Evolutionary conservation across 2,888 invertebrate genomes (phyloP), one percentile per base, ranked within the genome.

Genomic region (Lasius fuliginosus): DNA sequence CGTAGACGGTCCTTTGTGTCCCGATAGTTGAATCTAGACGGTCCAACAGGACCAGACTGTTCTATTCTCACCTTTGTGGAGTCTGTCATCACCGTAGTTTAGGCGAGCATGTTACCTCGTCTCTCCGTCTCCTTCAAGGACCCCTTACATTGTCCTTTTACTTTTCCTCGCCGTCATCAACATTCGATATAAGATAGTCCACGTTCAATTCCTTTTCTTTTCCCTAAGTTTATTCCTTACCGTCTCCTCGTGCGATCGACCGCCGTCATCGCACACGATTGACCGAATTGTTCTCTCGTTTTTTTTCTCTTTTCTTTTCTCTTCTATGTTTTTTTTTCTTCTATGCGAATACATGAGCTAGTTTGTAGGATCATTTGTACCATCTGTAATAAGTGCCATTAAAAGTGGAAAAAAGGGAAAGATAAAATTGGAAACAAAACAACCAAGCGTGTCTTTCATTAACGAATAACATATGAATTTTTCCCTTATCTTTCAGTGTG

Each of bases 281-380:
- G 58, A 73, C 46, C 56, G n/a, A 60, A 58, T 74, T 73, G 71
- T 62, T 67, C 62, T 83, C 33, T 67, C 42, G 64, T 58, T 75
- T 58, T 84, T 53, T 53, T 67, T 33, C 23, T 82, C 46, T 75
- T 30, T 82, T 56, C 65, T 56, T 84, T 82, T 86, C 88, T 30
- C 36, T 81, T 73, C 18, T 73, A n/a, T 76, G 56, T 85, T 86
- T 85, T 75, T 84, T 88, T 84, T 77, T 88, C 84, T 88, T 87
- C 88, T 91, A 87, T 92, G 88, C 89, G 90, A 90, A 90, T 74
- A 90, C 84, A 86, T 86, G 89, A 86, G 87, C 88, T 91, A 94
- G 93, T 93, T 91, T 92, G 91, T 94, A 94, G 93, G 93, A 94
- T 92, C 91, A 94, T 94, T 94, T 94, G 94, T 94, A 94, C 94